Evolutionary conservation across 1,140 invertebrate genomes (phyloP), one percentile per base, ranked within the genome.

Genomic region (Pseudomyrmex dendroicus): DNA sequence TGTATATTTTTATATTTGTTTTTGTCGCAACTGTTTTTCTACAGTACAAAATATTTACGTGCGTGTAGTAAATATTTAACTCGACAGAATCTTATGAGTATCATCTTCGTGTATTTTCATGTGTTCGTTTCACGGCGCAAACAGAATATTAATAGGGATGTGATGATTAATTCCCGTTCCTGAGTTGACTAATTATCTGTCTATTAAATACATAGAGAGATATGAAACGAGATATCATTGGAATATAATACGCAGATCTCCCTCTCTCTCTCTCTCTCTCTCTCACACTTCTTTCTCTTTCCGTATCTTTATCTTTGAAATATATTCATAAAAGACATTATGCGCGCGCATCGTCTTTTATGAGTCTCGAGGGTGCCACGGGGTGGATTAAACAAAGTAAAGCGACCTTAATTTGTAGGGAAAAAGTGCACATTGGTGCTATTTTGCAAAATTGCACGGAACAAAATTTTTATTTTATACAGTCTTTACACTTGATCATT

Each of bases 71-170:
- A 74, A 35, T 74, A 25, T 63, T 74, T 35, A 61, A 2, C 10
- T 15, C 9, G 3, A 46, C 20, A 10, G n/a, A 46, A 17, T 63
- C 15, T 9, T 10, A 12, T 7, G 10, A 25, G 63, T 50, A 22
- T 62, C 13, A 48, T 73, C 57, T 63, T 63, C 2, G 10, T 63
- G 22, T 74, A 63, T 35, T 63, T 63, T 74, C 13, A 4, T 2
- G 15, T 25, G 17, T 62, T 46, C 20, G 63, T 63, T 62, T 15
- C 22, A 2, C 12, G 62, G 12, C 57, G 48, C 48, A 63, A 63
- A 48, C 13, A 15, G 57, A 74, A 74, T 74, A 74, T 74, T 74
- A 74, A 74, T 50, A 20, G 4, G 7, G 46, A 50, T 63, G 73
- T 35, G 35, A 35, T 63, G 15, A 74, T 63, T 74, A 74, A 74